phyloP scores from a whole-genome alignment of 2,888 invertebrate genomes.

The Epirrhoe alternata region DNA sequence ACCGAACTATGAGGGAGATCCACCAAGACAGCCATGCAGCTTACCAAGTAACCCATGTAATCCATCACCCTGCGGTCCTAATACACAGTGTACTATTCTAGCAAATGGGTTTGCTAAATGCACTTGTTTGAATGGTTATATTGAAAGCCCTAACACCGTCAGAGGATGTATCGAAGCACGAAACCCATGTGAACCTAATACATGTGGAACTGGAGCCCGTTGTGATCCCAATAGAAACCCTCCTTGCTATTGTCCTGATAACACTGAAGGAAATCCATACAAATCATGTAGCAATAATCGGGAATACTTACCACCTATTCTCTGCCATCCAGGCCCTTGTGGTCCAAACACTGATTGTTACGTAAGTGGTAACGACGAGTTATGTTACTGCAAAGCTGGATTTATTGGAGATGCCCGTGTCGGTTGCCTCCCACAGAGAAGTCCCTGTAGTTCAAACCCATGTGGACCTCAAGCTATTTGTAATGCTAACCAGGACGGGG shows the following conservation, averaged over 20 bases:
- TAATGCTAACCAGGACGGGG: conserved; percentile 87
- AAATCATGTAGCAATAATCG: conserved; percentile 87
- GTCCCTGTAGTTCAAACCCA: conserved; percentile 91
- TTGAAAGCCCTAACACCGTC: conserved; percentile 95
- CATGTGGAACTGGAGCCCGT: conserved; percentile 91
- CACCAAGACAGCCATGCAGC: conserved; percentile 89
- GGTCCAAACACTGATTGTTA: conserved; percentile 94
- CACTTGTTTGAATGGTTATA: conserved; percentile 92
- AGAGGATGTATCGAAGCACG: conserved; percentile 92
- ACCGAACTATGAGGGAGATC: conserved; percentile 94
- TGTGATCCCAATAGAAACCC: conserved; percentile 92
- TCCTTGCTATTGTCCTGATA: conserved; percentile 94
- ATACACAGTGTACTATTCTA: conserved; percentile 92
- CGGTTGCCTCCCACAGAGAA: conserved; percentile 89
- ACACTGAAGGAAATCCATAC: conserved; percentile 93
- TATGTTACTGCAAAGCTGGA: conserved; percentile 92
- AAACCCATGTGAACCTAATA: conserved; percentile 93
- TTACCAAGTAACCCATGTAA: conserved; percentile 92
- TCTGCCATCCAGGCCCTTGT: conserved; percentile 93
- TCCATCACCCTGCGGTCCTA: conserved; percentile 94
- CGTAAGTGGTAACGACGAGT: conserved; percentile 91
- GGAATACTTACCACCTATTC: conserved; percentile 80
- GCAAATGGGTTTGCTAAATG: conserved; percentile 94
- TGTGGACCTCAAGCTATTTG: conserved; percentile 93
- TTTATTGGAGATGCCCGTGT: conserved; percentile 92